Evolutionary conservation across 2,888 invertebrate genomes (phyloP), one percentile per base, ranked within the genome.

Genomic region (Brenthis ino): DNA sequence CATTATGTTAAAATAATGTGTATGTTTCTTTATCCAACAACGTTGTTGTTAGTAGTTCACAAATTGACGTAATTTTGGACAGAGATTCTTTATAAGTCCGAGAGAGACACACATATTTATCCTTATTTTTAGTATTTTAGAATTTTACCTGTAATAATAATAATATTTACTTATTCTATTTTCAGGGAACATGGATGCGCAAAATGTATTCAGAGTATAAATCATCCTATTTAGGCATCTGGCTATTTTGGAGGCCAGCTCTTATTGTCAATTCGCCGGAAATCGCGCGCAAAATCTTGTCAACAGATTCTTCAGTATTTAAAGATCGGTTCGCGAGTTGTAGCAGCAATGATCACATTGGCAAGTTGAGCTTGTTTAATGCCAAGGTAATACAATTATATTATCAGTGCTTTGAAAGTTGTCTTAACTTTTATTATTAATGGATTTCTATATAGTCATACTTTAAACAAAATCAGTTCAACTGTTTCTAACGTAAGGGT

Each of bases 211-310:
- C 75, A 0, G 70, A 78, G 1, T 83, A 79, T 74, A 71, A 76
- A 0, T 33, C 75, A 0, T 85, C 88, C 0, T 87, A 87, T 73
- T 73, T 85, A 0, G 89, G 90, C 0, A 84, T 87, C 20, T 89
- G 89, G 88, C 55, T 82, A 64, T 84, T 89, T 73, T 87, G 88
- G 86, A 75, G 82, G 14, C 88, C 87, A 14, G 85, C 80, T 0
- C 78, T 89, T 56, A 74, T 89, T 13, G 71, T 89, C 58, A 85
- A 85, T 73, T 80, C 75, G 1, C 85, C 87, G 0, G 84, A 86
- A 28, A 75, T 89, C 16, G 84, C 83, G 0, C 79, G 80, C 4
- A 77, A 77, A 6, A 75, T 89, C 2, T 78, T 89, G 6, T 77
- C 88, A 5, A 88, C 83, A 56, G 88, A 89, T 60, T 74, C 79